A percentile compares a stretch with the other conserved stretches of the same genome.
Evolutionary conservation across 2,888 invertebrate species (phyloP).

Genomic region (Entomobrya proxima): DNA sequence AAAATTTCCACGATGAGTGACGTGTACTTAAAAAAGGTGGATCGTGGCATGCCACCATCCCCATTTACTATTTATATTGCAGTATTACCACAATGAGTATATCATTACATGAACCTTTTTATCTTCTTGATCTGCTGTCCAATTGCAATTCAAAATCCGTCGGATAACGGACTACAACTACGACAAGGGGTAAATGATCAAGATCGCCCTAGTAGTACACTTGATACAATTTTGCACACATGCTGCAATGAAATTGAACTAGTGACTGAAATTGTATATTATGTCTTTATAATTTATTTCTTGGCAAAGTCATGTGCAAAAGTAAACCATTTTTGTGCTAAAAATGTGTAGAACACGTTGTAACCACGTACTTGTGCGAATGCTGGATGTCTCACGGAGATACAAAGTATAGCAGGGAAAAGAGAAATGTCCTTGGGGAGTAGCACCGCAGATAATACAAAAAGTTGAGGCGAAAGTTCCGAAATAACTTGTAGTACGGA

Average conservation of each 20-base stretch:
- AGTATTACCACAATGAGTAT: neutral
- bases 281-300: too few species aligned
- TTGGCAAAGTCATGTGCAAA: neutral
- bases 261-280: too few species aligned
- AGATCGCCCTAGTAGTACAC: neutral
- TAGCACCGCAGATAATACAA: neutral
- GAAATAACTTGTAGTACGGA: neutral
- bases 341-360: neutral
- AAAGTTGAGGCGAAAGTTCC: neutral
- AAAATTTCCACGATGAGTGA: conserved; percentile 19
- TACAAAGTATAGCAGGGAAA: neutral
- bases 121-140: conserved; percentile 37
- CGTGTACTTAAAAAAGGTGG: conserved; percentile 18
- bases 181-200: neutral
- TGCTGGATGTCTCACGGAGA: neutral
- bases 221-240: neutral
- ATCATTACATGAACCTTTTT: conserved; percentile 21
- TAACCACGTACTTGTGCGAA: neutral
- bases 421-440: neutral
- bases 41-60: neutral
- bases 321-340: too few species aligned
- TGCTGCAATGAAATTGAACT: too few species aligned
- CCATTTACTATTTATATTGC: too few species aligned
- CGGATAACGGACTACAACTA: conserved; percentile 1
- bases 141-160: conserved; percentile 11